Evolutionary conservation across 2,113 vertebrate genomes (phyloP).

Genomic region (Sinocyclocheilus rhinocerous): DNA sequence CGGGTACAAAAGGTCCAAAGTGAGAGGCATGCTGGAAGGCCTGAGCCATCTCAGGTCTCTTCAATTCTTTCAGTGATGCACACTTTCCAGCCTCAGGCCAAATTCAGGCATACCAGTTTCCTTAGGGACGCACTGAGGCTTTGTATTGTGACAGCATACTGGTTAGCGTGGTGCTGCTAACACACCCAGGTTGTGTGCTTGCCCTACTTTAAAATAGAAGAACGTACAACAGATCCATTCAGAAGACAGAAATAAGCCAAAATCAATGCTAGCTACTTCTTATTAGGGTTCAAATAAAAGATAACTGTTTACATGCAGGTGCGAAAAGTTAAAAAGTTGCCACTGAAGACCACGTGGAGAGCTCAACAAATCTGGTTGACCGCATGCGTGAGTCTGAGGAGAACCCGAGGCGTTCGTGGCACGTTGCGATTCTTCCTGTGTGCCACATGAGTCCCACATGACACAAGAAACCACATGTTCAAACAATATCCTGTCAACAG

Average conservation of each 20-base stretch:
- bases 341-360: background rate
- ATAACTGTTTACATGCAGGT: background rate
- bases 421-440: conserved; percentile 45
- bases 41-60: background rate
- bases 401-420: background rate
- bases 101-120: background rate
- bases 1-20: conserved; percentile 9
- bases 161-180: background rate
- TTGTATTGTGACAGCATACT: background rate
- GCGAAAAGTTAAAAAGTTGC: background rate
- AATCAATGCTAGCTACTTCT: background rate
- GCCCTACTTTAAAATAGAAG: background rate
- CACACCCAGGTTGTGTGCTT: background rate
- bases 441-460: conserved; percentile 46
- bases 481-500: conserved; percentile 50
- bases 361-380: background rate
- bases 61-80: conserved; percentile 28
- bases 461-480: conserved; percentile 44
- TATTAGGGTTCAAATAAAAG: background rate
- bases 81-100: conserved; percentile 28
- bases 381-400: conserved; percentile 1
- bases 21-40: conserved; percentile 9
- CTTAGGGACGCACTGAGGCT: background rate
- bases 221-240: background rate
- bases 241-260: background rate